A percentile compares a stretch with the other conserved stretches of the same genome.
Conservation (phyloP, 92 coral and sea anemone species). For the Epizoanthus illoricatus region DNA sequence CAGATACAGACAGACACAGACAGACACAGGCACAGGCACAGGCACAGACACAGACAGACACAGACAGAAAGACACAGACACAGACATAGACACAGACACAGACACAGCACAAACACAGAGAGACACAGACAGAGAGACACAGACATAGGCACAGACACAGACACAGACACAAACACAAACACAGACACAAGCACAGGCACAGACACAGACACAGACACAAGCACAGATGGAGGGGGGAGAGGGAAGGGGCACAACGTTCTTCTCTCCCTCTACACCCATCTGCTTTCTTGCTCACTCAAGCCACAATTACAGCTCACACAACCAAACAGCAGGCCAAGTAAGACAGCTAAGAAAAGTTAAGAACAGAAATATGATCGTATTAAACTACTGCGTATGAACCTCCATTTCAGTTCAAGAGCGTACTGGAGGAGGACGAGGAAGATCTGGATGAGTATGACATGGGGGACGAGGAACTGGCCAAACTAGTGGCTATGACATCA, state of each 20-base stretch:
- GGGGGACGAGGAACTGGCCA: conserved; percentile 86
- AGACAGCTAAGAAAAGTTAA: background rate
- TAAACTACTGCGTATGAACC: background rate
- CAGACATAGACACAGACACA: conserved; percentile 16
- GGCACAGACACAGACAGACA: background rate
- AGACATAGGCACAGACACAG: too few relatives aligned
- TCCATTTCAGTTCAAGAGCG: conserved; percentile 70
- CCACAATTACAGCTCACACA: too few relatives aligned
- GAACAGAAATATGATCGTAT: background rate
- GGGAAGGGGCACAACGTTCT: too few relatives aligned
- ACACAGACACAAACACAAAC: too few relatives aligned
- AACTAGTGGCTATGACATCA: conserved; percentile 94
- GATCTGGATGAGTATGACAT: conserved; percentile 93
- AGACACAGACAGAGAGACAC: too few relatives aligned
- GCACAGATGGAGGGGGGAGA: background rate
- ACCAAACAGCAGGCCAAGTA: background rate
- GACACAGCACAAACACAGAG: too few relatives aligned
- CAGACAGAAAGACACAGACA: background rate
- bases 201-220: too few relatives aligned
- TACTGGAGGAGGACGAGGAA: conserved; percentile 83
- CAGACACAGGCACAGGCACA: too few relatives aligned
- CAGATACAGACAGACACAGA: background rate
- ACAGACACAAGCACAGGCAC: too few relatives aligned
- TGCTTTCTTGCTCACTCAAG: too few relatives aligned
- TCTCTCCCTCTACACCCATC: too few relatives aligned